These are phyloP conservation scores for Myopa testacea DNA, from an alignment of 2,888 invertebrate species.

Conservation along the genomic window DNA sequence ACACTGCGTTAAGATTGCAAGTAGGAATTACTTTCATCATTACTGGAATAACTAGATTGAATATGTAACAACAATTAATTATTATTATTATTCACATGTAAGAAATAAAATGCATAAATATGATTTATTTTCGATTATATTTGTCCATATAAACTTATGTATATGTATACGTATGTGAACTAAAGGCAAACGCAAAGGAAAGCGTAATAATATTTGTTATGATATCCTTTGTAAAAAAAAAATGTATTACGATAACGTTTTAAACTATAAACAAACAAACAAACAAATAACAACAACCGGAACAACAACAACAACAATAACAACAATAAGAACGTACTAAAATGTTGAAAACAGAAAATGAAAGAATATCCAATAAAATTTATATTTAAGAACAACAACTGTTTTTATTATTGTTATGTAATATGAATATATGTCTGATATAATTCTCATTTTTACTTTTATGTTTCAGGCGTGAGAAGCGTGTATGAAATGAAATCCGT, in stretches of 20 bases:
- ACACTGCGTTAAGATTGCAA: constrained; percentile 7
- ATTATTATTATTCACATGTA: constrained; percentile 25
- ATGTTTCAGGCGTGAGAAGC: constrained; percentile 43
- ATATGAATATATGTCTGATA: constrained; percentile 32
- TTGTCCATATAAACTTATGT: constrained; percentile 42
- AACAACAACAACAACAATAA: constrained; percentile 35
- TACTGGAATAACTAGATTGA: not conserved
- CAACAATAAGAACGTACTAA: constrained; percentile 38
- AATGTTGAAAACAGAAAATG: constrained; percentile 40
- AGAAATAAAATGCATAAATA: constrained; percentile 12
- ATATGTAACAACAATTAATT: not conserved
- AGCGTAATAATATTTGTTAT: not conserved
- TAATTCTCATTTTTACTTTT: constrained; percentile 45
- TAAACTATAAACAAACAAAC: constrained; percentile 5
- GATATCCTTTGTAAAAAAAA: not conserved
- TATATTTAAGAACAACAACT: constrained; percentile 55
- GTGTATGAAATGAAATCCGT: constrained; percentile 38
- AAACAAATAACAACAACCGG: constrained; percentile 21
- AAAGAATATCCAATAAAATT: constrained; percentile 58
- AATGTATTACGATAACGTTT: constrained; percentile 18
- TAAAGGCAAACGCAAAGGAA: not conserved
- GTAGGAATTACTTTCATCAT: constrained; percentile 20
- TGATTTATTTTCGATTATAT: constrained; percentile 51
- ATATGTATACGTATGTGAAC: not conserved
- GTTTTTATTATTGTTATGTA: constrained; percentile 39